Conservation (phyloP, 2,888 invertebrate genomes). For the Rugalucina vietnamica region DNA sequence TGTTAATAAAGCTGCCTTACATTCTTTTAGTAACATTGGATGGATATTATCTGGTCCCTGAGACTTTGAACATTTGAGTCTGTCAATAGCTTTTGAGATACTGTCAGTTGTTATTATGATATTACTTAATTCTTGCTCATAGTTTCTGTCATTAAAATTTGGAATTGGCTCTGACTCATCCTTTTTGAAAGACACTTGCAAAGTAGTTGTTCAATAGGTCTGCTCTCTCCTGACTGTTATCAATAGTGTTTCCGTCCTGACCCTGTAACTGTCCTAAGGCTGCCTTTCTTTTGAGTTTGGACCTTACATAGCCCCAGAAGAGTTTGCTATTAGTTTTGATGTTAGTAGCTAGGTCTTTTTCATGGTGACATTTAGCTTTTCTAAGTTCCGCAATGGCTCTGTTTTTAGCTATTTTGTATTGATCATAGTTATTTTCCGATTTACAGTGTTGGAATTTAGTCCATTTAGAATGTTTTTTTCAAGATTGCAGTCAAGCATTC, state of each 20-base stretch:
- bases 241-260: background rate
- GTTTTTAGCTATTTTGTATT: constrained; percentile 27
- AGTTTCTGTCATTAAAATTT: background rate
- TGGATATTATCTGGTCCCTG: background rate
- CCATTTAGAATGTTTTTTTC: constrained; percentile 19
- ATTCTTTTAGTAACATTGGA: background rate
- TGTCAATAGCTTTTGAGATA: background rate
- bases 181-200: constrained; percentile 12
- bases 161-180: background rate
- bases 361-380: constrained; percentile 14
- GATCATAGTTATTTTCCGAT: background rate
- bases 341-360: constrained; percentile 18
- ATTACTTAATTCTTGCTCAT: background rate
- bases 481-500: background rate
- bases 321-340: constrained; percentile 30
- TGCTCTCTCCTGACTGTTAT: constrained; percentile 3
- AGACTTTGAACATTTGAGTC: background rate
- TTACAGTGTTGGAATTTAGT: background rate
- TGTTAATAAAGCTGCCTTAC: background rate
- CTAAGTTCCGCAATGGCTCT: constrained; percentile 4
- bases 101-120: background rate
- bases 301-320: constrained; percentile 37
- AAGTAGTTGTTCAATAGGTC: constrained; percentile 20
- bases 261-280: background rate
- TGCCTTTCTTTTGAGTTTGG: constrained; percentile 16